Base-by-base conservation (phyloP, 2,113 vertebrate genomes). In the Abramis brama region DNA sequence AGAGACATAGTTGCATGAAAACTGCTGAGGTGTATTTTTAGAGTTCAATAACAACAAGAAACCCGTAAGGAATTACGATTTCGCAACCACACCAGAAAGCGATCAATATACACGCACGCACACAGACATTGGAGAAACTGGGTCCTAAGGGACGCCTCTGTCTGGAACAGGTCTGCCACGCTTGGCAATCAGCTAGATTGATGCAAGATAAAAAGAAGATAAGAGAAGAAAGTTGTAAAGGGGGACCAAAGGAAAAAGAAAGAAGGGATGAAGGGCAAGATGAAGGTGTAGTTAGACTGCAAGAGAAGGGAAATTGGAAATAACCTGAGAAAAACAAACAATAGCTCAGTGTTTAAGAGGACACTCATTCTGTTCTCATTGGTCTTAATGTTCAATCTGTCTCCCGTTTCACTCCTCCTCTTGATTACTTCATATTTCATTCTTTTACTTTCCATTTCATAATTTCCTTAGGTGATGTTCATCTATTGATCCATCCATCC, bases 131-230 rank as follows among this genome's bases (percentile, higher is more conserved):
- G n/a, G n/a, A 47, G 75, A 68, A 79, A 33, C 8, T 25, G 21
- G 62, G 62, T 85, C 60, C 59, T 45, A 21, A 30, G 71, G 75
- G 84, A 85, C 21, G 39, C 47, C 30, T 79, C 60, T 85, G 75
- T 79, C 84, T 85, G 75, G 45, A 85, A 85, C 60, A 70, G 50
- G 47, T 79, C 62, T 60, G 60, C 43, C 33, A 66, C 0, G 62
- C 60, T 39, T 79, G 62, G 45, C 84, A 85, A 85, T 78, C 43
- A 85, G 74, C 43, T 21, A 78, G 74, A 85, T 79, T 85, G 84
- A 68, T 45, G 23, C 25, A 85, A 50, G 75, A 66, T 57, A 68
- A 68, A 27, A 62, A 64, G 39, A 36, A 76, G 50, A 74, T 52
- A 36, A 71, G 50, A 27, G 7, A 79, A 36, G 47, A 60, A 45